Conservation (phyloP, 2,888 invertebrate genomes). For the Sphaeridia pumilis region DNA sequence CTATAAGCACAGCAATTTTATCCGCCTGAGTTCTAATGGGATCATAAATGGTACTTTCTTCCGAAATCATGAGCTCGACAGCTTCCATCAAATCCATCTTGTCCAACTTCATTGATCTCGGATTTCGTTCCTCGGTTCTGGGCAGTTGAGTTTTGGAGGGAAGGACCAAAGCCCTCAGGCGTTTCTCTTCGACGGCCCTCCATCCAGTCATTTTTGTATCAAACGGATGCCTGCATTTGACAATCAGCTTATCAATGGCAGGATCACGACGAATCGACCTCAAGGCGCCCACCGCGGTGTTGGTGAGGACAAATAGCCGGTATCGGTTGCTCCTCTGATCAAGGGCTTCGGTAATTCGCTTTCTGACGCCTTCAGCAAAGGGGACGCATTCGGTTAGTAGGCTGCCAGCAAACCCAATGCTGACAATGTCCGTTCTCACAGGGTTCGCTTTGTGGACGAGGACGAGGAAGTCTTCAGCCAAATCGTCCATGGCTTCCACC, state of each 20-base stretch:
- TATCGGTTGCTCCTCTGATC: not conserved
- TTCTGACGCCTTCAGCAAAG: conserved; percentile 12
- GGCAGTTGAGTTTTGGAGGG: conserved; percentile 20
- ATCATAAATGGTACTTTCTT: conserved; percentile 23
- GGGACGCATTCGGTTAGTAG: conserved; percentile 27
- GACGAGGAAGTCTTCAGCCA: conserved; percentile 24
- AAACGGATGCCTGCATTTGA: not conserved
- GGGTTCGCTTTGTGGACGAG: conserved; percentile 23
- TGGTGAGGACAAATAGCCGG: conserved; percentile 18
- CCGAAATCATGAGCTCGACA: conserved; percentile 29
- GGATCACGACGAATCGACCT: conserved; percentile 16
- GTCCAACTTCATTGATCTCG: conserved; percentile 26
- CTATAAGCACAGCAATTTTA: conserved; percentile 19
- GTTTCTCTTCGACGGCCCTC: not conserved
- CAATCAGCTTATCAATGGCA: not conserved
- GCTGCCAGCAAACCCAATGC: conserved; percentile 33
- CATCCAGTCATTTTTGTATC: not conserved
- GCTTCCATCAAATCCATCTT: conserved; percentile 21
- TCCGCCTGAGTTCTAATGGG: conserved; percentile 22
- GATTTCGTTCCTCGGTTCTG: conserved; percentile 26
- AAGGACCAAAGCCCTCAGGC: conserved; percentile 4
- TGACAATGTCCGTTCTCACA: conserved; percentile 6
- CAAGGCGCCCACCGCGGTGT: conserved; percentile 25
- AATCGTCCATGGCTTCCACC: conserved; percentile 18
- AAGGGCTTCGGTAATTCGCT: conserved; percentile 3